Evolutionary conservation across 2,888 invertebrate species (phyloP), one percentile per base, ranked within the genome.

Genomic region (Leucoma salicis): DNA sequence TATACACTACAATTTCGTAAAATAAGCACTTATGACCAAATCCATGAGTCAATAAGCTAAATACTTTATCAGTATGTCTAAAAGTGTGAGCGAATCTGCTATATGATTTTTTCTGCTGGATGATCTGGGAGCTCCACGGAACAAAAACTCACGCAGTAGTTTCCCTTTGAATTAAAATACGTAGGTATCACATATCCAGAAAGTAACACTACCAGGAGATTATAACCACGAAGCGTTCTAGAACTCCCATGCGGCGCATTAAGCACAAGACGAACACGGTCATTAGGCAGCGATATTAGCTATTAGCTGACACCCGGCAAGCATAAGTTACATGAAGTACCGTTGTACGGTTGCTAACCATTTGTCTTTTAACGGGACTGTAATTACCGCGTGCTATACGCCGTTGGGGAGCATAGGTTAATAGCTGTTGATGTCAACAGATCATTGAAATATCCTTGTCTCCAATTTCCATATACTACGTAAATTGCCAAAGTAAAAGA

Each of bases 261-360:
- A 84, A 78, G 75, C 66, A 68, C 75, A 78, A 85, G 83, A 85
- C 81, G 83, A 78, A 78, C 76, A 76, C 79, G 86, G 88, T 88
- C 90, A 90, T 90, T 90, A 90, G 84, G 75, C 82, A 72, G 74
- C 84, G 82, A 84, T 90, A 90, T 89, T 88, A 90, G 86, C 90
- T 88, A 88, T 89, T 88, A 88, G 78, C 85, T 78, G 79, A 65
- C 76, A 80, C 81, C 76, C 70, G 66, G 68, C 63, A 55, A 64
- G 66, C 74, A 77, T 85, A 84, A 82, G 60, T 61, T 59, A 63
- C 63, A 53, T 39, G 56, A 56, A 53, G 60, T 56, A 49, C 56
- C 48, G 77, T 83, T 67, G 55, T 56, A 49, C 56, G 46, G 77
- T 83, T 67, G 55, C 54, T 47, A 63, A 62, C 68, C 77, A 78